phyloP scores from a whole-genome alignment of 2,888 invertebrate genomes.

The Trichacis sp. region DNA sequence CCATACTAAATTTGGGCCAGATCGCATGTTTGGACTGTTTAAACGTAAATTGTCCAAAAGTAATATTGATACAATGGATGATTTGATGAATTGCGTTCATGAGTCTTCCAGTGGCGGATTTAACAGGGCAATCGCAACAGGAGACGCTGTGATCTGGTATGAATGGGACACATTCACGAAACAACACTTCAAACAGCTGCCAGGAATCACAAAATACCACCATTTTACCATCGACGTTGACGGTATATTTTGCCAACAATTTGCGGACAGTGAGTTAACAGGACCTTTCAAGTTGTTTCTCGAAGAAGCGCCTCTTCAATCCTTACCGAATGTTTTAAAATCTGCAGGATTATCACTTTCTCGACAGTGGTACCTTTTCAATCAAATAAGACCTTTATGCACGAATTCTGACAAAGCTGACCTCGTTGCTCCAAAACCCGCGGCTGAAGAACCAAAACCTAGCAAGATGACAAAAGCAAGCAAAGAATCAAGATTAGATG shows the following conservation, averaged over 20 bases:
- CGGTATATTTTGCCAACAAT: neutral
- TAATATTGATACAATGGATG: neutral
- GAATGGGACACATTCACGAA: neutral
- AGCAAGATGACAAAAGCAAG: too few relatives aligned
- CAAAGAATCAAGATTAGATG: too few relatives aligned
- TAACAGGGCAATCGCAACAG: neutral
- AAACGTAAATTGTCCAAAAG: neutral
- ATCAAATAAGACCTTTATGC: neutral
- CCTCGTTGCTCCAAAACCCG: neutral
- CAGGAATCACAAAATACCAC: neutral
- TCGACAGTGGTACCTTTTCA: constrained; percentile 1
- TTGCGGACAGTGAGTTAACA: neutral
- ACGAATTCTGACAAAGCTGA: neutral
- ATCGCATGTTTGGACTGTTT: neutral
- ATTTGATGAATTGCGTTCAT: neutral
- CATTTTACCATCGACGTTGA: constrained; percentile 1
- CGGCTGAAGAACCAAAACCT: too few relatives aligned
- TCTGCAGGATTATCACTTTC: neutral
- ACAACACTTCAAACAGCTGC: neutral
- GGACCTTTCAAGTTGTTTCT: too few relatives aligned
- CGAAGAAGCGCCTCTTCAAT: too few relatives aligned
- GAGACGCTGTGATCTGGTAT: neutral
- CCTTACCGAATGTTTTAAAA: neutral
- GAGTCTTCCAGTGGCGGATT: neutral
- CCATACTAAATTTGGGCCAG: constrained; percentile 6